Conservation (phyloP, 2,113 vertebrate genomes). For the Misgurnus anguillicaudatus region DNA sequence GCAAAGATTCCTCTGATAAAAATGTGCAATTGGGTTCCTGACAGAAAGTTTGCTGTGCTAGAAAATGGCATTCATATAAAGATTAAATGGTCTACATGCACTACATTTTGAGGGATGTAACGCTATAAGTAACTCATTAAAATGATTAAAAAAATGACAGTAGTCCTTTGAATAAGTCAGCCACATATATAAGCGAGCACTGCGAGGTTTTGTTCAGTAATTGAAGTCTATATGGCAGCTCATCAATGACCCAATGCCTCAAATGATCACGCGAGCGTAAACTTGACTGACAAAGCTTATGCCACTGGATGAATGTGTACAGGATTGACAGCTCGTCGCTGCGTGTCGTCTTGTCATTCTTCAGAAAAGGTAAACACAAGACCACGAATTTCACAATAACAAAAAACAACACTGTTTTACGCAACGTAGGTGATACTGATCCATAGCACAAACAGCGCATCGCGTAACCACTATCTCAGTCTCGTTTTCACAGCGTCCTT, state of each 20-base stretch:
- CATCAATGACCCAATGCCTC: constrained; percentile 41
- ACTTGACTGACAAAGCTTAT: constrained; percentile 39
- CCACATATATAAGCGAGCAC: background rate
- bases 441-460: background rate
- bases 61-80: background rate
- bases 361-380: background rate
- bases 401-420: background rate
- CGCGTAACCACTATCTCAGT: background rate
- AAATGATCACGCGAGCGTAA: constrained; percentile 35
- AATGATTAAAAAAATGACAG: background rate
- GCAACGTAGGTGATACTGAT: background rate
- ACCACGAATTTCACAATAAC: background rate
- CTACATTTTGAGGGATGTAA: background rate
- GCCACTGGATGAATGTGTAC: background rate
- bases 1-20: background rate
- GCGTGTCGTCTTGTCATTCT: background rate
- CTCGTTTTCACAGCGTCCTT: background rate
- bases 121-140: too few species aligned
- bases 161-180: background rate
- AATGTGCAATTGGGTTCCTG: background rate
- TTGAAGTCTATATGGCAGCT: background rate
- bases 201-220: background rate
- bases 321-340: background rate
- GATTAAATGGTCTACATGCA: background rate
- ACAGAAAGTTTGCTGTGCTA: background rate